These are phyloP conservation scores for Motacilla alba DNA, from an alignment of 2,113 vertebrate species.

Conservation along the genomic window DNA sequence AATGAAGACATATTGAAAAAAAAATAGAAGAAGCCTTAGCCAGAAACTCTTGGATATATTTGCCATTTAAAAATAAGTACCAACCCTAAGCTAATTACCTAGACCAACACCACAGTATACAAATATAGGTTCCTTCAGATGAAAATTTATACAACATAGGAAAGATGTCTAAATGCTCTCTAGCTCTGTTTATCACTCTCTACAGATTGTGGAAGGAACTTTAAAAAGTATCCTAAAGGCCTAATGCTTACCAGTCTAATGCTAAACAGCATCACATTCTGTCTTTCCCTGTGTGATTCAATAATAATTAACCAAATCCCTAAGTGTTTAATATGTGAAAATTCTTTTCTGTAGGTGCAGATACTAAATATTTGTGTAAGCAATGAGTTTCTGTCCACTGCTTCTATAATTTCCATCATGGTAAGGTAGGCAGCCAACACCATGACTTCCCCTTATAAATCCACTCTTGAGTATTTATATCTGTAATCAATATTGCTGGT, in stretches of 20 bases:
- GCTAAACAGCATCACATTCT: background rate
- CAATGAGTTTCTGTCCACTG: background rate
- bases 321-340: background rate
- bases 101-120: background rate
- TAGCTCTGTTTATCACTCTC: background rate
- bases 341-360: background rate
- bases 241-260: background rate
- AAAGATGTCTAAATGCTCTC: background rate
- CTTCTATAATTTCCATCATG: background rate
- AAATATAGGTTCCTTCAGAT: background rate
- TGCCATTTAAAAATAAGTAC: background rate
- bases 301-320: background rate
- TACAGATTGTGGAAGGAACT: background rate
- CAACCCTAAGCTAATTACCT: background rate
- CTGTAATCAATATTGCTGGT: background rate
- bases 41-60: background rate
- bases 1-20: background rate
- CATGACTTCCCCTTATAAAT: background rate
- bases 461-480: background rate
- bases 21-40: background rate
- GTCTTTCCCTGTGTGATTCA: background rate
- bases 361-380: background rate
- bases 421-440: background rate
- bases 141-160: background rate
- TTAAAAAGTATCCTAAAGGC: background rate